Conservation (phyloP, 1,140 invertebrate species). For the Globodera rostochiensis region DNA sequence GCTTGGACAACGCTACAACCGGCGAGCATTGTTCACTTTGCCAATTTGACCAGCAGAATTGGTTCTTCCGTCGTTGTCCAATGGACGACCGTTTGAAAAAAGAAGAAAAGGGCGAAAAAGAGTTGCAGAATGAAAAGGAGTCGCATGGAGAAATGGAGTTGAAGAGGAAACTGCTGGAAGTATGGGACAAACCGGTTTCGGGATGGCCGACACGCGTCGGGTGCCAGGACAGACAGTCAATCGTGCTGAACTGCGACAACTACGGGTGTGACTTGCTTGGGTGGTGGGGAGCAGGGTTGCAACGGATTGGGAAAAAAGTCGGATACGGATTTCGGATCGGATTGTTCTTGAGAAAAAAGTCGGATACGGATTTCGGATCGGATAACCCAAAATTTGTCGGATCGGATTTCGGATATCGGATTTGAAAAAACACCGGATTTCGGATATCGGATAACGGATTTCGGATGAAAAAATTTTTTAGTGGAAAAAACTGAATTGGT, state of each 20-base stretch:
- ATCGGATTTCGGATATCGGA: too few species aligned
- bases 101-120: not conserved
- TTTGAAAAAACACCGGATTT: too few species aligned
- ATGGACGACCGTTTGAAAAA: too few species aligned
- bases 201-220: not conserved
- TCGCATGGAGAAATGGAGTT: not conserved
- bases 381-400: too few species aligned
- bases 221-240: not conserved
- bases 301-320: too few species aligned
- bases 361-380: too few species aligned
- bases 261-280: not conserved
- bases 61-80: not conserved
- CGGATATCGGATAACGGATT: too few species aligned
- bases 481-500: too few species aligned
- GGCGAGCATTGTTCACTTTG: not conserved
- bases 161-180: not conserved
- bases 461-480: too few species aligned
- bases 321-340: too few species aligned
- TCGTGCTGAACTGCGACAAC: not conserved
- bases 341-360: too few species aligned
- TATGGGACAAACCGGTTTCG: not conserved
- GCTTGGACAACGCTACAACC: not conserved
- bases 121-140: not conserved
- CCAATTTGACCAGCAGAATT: not conserved
- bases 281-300: too few species aligned